These are phyloP conservation scores for Rhadina sibilatrix DNA, from an alignment of 2,113 vertebrate species.

Conservation along the genomic window DNA sequence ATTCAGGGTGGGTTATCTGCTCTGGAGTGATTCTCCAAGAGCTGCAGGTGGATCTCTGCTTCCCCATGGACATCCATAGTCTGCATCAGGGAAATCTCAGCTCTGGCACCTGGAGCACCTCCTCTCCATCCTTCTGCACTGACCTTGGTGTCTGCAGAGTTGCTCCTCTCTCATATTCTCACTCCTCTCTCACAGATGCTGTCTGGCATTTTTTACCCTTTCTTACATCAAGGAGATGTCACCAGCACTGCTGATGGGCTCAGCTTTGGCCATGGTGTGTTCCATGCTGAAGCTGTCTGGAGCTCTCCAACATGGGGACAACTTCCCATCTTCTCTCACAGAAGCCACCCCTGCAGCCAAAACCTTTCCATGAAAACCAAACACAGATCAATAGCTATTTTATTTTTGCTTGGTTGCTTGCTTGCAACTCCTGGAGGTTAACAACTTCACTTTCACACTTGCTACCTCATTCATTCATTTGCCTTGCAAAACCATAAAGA, in stretches of 20 bases:
- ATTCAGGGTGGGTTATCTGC: neutral
- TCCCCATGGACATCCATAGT: neutral
- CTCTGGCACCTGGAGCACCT: fast-evolving
- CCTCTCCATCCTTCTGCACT: neutral
- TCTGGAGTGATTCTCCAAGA: neutral
- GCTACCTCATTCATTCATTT: neutral
- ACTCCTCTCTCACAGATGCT: neutral
- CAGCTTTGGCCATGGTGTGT: neutral
- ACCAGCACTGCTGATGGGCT: neutral
- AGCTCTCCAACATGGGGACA: neutral
- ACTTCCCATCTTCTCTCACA: neutral
- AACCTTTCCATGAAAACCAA: neutral
- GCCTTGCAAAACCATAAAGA: neutral
- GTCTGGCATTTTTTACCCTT: neutral
- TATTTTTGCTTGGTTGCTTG: neutral
- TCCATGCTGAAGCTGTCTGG: neutral
- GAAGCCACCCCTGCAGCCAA: neutral
- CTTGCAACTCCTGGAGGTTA: neutral
- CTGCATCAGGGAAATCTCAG: neutral
- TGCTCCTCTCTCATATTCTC: neutral
- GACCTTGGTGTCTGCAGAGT: neutral
- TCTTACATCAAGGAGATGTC: neutral
- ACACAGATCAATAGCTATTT: neutral
- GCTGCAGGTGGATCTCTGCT: neutral
- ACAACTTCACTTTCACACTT: neutral